Evolutionary conservation across 1,140 invertebrate genomes (phyloP), one percentile per base, ranked within the genome.

Genomic region (Drosophila varians): DNA sequence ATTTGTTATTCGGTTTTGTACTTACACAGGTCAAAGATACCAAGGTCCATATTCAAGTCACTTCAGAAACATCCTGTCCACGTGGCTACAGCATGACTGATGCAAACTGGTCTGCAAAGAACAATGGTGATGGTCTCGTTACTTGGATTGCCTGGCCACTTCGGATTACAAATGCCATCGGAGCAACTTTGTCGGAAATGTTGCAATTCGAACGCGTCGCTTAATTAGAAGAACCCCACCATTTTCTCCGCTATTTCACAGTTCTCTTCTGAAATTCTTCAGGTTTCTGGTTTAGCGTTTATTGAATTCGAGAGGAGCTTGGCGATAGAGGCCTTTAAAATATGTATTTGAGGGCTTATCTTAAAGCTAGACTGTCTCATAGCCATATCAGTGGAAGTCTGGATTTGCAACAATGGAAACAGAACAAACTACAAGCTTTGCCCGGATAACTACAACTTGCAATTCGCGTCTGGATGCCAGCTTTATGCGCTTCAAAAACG

Each of bases 11-110:
- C 28, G 1, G 25, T 65, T 42, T 28, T 16, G 2, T 77, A 86
- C 80, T 86, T 66, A 84, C 80, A 70, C 66, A 84, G 78, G 53
- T 76, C 80, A 52, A 74, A 71, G 62, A 86, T 80, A 65, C 79
- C 76, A 74, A 90, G 89, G 66, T 90, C 90, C 89, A 90, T 90
- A 70, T 82, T 90, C 73, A 74, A 74, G 60, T 56, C 31, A 69
- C 82, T 73, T 58, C 48, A 65, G 45, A 62, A 19, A 52, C 80
- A 76, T 86, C 62, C 57, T 84, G 62, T 76, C 49, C 42, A 40
- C 38, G 43, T 51, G 34, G 36, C 57, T 84, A 84, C 51, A 72
- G 53, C 82, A 86, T 86, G 47, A 25, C 23, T 54, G 47, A 52
- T 64, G 28, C 28, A 31, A 52, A 18, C 53, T 38, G 38, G 40